Conservation (phyloP, 1,140 invertebrate genomes). For the Apis laboriosa region DNA sequence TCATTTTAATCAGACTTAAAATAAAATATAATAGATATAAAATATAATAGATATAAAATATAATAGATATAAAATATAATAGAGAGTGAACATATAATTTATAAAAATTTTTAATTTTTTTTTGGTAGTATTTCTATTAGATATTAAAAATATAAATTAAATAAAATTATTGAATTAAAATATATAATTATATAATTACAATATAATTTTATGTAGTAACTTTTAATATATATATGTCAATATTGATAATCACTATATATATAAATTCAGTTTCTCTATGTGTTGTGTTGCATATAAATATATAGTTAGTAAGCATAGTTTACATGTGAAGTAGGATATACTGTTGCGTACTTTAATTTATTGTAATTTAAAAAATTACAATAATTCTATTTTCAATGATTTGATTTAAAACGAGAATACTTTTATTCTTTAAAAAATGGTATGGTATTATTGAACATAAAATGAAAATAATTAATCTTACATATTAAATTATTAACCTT, state of each 20-base stretch:
- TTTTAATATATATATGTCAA: background rate
- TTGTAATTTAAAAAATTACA: constrained; percentile 1
- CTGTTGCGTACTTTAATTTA: constrained; percentile 18
- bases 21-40: no score
- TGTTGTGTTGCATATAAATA: background rate
- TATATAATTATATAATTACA: background rate
- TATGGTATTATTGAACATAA: constrained; percentile 9
- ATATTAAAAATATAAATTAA: background rate
- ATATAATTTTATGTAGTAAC: background rate
- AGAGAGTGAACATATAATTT: background rate
- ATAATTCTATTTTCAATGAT: constrained; percentile 38
- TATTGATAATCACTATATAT: background rate
- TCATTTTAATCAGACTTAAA: background rate
- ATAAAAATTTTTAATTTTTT: background rate
- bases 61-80: no score
- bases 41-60: no score
- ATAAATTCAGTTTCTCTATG: background rate
- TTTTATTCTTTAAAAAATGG: constrained; percentile 12
- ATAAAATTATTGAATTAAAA: background rate
- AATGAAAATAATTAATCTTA: constrained; percentile 21
- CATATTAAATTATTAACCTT: background rate
- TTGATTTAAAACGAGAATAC: background rate
- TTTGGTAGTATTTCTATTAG: background rate
- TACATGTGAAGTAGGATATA: background rate
- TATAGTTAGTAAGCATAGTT: constrained; percentile 9